Conservation (phyloP, 2,113 vertebrate species). For the Spea multiplicata region DNA sequence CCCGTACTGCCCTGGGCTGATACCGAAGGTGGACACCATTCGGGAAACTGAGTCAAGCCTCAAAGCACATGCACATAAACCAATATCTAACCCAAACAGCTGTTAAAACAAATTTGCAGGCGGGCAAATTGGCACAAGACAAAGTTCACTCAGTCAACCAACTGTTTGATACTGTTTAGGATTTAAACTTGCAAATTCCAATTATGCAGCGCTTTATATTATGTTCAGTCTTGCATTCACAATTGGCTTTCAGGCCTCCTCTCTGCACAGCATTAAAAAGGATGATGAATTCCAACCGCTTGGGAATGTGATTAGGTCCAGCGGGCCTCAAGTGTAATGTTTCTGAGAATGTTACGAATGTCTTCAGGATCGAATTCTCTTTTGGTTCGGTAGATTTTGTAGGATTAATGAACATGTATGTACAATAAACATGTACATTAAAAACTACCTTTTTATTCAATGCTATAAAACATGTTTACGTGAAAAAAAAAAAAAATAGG, state of each 20-base stretch:
- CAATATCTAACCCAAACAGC: background rate
- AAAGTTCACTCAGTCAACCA: background rate
- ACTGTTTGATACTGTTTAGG: background rate
- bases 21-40: no score
- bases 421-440: background rate
- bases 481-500: background rate
- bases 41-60: no score
- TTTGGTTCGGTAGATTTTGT: background rate
- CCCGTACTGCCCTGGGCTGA: no score
- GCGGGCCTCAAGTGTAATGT: background rate
- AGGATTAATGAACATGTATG: background rate
- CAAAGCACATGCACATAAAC: no score
- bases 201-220: background rate
- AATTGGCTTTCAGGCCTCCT: slow-evolving; percentile 3
- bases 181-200: background rate
- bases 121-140: slow-evolving; percentile 2
- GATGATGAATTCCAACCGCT: slow-evolving; percentile 9
- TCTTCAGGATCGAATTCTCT: background rate
- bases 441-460: background rate
- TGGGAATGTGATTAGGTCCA: background rate
- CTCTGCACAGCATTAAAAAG: background rate
- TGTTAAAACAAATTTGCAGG: background rate
- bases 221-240: background rate
- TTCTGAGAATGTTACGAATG: no score
- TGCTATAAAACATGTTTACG: background rate